These are phyloP conservation scores for Prionailurus viverrinus DNA, from an alignment of 2,113 vertebrate species.

Conservation along the genomic window DNA sequence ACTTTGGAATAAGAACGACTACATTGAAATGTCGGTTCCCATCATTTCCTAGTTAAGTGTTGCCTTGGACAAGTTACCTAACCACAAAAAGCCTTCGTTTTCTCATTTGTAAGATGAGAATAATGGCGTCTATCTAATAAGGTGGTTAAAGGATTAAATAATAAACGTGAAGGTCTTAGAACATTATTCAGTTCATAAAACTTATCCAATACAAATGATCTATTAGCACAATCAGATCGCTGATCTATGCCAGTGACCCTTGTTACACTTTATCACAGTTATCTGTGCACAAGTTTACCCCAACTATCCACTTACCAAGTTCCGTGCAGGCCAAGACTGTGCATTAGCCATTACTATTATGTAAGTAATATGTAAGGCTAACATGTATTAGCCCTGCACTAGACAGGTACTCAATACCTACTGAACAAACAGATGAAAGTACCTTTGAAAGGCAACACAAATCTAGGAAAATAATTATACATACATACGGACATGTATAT, in stretches of 20 bases:
- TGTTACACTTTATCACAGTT: not conserved
- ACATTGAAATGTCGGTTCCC: not conserved
- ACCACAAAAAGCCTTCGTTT: not conserved
- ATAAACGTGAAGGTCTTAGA: conserved; percentile 18
- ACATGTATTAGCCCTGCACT: not conserved
- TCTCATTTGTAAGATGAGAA: not conserved
- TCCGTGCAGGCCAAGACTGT: not conserved
- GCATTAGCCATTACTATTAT: not conserved
- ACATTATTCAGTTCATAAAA: not conserved
- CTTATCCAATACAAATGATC: conserved; percentile 11
- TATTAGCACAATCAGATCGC: not conserved
- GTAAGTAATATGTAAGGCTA: no score
- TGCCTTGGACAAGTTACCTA: not conserved
- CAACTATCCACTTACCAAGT: not conserved
- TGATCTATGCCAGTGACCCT: not conserved
- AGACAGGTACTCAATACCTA: conserved; percentile 20
- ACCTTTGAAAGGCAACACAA: conserved; percentile 17
- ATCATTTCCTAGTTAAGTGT: not conserved
- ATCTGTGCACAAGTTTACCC: not conserved
- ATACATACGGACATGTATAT: not conserved
- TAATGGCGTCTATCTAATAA: not conserved
- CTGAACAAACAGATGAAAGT: not conserved
- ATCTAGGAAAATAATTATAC: conserved; percentile 39
- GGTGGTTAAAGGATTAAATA: not conserved
- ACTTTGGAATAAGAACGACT: not conserved